A percentile compares a stretch with the other conserved stretches of the same genome.
Conservation (phyloP, 2,797 vertebrate genomes). For the Eidolon dupreanum region DNA sequence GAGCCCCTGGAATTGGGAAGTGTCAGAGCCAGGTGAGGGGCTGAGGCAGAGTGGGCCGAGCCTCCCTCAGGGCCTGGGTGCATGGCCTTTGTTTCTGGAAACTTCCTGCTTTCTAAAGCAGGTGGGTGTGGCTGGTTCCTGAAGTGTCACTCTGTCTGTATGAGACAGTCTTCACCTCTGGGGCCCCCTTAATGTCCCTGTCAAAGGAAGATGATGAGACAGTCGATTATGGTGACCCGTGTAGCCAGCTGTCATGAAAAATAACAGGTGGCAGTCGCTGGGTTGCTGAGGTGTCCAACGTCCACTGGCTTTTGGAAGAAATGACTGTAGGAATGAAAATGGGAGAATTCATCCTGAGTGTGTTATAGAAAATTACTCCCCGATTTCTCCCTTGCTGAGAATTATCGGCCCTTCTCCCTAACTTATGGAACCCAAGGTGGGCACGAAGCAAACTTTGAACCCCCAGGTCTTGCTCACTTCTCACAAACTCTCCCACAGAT, state of each 20-base stretch:
- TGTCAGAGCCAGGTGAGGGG: neutral
- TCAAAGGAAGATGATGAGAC: slow-evolving; percentile 47
- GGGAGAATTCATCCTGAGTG: neutral
- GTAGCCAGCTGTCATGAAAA: slow-evolving; percentile 55
- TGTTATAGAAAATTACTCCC: neutral
- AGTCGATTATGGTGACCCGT: neutral
- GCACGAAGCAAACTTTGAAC: neutral
- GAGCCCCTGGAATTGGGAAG: neutral
- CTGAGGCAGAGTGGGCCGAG: neutral
- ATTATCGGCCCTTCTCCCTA: neutral
- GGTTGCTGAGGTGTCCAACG: neutral
- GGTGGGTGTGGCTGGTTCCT: neutral
- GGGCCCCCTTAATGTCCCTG: slow-evolving; percentile 15
- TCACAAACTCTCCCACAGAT: neutral
- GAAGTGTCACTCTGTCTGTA: neutral
- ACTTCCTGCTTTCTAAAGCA: neutral
- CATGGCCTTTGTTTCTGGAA: neutral
- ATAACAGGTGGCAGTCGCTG: neutral
- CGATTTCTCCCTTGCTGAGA: neutral
- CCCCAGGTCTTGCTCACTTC: neutral
- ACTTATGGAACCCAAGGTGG: neutral
- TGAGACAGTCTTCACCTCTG: neutral
- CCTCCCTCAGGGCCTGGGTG: neutral
- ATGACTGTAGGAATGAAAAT: neutral
- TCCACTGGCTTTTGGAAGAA: neutral